Evolutionary conservation across 2,797 vertebrate genomes (phyloP).

Genomic region (Alfaro cultratus): DNA sequence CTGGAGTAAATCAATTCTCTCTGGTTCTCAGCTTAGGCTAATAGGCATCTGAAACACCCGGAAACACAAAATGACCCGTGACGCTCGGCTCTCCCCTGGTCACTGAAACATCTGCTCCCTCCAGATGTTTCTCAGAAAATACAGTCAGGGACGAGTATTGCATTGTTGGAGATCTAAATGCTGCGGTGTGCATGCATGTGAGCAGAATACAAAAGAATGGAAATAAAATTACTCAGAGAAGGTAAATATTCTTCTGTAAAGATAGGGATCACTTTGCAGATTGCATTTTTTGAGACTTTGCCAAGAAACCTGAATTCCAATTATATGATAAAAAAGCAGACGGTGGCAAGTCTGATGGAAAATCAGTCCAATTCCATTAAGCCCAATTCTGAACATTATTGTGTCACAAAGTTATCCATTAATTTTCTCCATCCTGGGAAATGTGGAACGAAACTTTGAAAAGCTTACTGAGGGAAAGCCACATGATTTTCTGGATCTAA

Average conservation of each 20-base stretch:
- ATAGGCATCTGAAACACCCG: constrained; percentile 27
- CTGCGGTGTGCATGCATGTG: constrained; percentile 12
- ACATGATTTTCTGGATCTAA: neutral
- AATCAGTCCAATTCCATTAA: neutral
- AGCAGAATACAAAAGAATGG: constrained; percentile 8
- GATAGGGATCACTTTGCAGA: neutral
- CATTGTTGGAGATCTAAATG: constrained; percentile 1
- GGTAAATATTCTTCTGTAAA: neutral
- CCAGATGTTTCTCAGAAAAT: constrained; percentile 48
- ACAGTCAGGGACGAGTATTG: constrained; percentile 11
- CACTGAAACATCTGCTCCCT: constrained; percentile 56
- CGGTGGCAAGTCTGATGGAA: neutral
- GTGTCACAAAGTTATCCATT: neutral
- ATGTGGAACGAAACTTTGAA: neutral
- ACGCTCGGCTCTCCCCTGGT: constrained; percentile 35
- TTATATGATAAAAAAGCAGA: constrained; percentile 1
- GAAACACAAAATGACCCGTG: constrained; percentile 26
- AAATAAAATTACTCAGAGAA: constrained; percentile 8
- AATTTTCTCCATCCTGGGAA: neutral
- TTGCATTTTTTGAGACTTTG: neutral
- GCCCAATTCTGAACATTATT: neutral
- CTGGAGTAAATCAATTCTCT: constrained; percentile 20
- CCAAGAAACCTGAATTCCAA: neutral
- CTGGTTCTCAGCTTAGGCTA: constrained; percentile 26
- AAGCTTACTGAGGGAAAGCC: neutral